Conservation (phyloP, 2,888 invertebrate genomes). For the Cordylochernes scorpioides region DNA sequence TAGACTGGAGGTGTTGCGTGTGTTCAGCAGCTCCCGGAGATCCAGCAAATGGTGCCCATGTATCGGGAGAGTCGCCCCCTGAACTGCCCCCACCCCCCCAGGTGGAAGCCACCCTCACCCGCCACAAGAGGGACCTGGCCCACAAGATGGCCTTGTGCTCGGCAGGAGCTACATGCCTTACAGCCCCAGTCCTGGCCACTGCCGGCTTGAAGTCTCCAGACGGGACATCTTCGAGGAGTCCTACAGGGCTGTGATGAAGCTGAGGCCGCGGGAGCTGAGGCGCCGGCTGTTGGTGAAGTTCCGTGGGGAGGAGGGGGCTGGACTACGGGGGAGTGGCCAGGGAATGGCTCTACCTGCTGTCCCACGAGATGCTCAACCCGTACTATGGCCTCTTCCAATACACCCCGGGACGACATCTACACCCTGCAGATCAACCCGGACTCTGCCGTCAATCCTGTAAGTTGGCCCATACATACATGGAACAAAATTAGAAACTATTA, state of each 20-base stretch:
- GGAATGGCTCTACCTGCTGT: conserved; percentile 80
- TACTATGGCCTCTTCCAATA: conserved; percentile 91
- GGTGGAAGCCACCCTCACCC: conserved; percentile 35
- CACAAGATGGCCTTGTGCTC: conserved; percentile 64
- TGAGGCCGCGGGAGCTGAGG: conserved; percentile 78
- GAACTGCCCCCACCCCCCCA: no score
- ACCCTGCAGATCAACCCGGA: conserved; percentile 86
- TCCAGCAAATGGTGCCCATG: no score
- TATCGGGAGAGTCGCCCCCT: no score
- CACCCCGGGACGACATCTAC: conserved; percentile 72
- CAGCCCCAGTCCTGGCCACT: conserved; percentile 89
- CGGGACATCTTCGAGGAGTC: conserved; percentile 36
- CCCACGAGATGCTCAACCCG: conserved; percentile 84
- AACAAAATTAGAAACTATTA: background rate
- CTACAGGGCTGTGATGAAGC: conserved; percentile 73
- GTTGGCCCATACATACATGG: no score
- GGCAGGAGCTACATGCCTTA: conserved; percentile 59
- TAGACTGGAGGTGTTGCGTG: no score
- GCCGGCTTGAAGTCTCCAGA: conserved; percentile 52
- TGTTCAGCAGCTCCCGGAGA: no score
- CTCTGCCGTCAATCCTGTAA: conserved; percentile 30
- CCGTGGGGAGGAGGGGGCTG: conserved; percentile 74
- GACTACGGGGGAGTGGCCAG: conserved; percentile 89
- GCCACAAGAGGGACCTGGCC: conserved; percentile 72
- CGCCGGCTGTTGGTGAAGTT: conserved; percentile 88